Conservation (phyloP, 1,140 invertebrate species). For the Apis florea region DNA sequence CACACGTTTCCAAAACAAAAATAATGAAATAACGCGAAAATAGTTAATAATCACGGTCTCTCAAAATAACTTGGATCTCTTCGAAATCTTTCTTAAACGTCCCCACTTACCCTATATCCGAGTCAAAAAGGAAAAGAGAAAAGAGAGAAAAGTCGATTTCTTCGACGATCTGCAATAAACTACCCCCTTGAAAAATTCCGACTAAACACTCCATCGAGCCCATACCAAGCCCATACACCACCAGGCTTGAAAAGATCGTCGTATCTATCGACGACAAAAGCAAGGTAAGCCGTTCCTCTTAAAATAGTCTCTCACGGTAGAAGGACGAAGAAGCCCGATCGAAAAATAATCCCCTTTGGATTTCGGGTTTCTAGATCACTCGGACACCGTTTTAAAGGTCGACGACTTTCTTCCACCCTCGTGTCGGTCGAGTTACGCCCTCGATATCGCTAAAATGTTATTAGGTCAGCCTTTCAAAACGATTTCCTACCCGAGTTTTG, state of each 20-base stretch:
- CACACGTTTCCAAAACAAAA: too few relatives aligned
- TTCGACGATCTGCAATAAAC: too few relatives aligned
- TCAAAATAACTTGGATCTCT: too few relatives aligned
- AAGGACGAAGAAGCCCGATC: conserved; percentile 1
- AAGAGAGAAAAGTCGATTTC: too few relatives aligned
- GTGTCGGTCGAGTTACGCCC: conserved; percentile 45
- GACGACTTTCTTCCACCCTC: conserved; percentile 46
- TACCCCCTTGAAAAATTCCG: too few relatives aligned
- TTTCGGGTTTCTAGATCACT: conserved; percentile 66
- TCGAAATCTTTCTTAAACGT: too few relatives aligned
- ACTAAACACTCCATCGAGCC: too few relatives aligned
- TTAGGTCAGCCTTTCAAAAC: conserved; percentile 54
- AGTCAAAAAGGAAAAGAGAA: too few relatives aligned
- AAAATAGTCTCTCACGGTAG: conserved; percentile 23
- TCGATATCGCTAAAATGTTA: conserved; percentile 66
- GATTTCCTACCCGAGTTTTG: conserved; percentile 49
- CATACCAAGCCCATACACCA: too few relatives aligned
- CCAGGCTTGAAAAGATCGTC: background rate
- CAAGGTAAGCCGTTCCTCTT: background rate
- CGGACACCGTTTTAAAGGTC: conserved; percentile 63
- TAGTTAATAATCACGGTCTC: too few relatives aligned
- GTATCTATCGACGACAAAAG: background rate
- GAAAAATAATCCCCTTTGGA: conserved; percentile 12
- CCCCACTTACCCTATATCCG: too few relatives aligned
- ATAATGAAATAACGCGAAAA: too few relatives aligned